Evolutionary conservation across 2,888 invertebrate species (phyloP).

Genomic region (Timema podura): DNA sequence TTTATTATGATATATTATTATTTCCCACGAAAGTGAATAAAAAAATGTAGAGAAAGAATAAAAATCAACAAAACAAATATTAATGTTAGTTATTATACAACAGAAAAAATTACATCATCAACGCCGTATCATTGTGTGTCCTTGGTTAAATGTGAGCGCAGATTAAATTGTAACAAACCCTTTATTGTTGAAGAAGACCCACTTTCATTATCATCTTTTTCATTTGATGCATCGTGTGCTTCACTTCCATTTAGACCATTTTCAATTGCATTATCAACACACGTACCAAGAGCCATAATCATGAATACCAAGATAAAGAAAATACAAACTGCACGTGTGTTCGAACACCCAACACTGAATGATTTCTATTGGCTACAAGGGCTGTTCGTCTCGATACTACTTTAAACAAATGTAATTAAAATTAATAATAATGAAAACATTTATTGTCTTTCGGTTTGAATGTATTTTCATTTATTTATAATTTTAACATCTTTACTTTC

Average conservation of each 20-base stretch:
- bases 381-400: no score
- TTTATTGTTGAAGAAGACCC: constrained; percentile 26
- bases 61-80: no score
- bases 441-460: no score
- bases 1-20: no score
- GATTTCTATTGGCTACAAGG: constrained; percentile 27
- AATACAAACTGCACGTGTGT: constrained; percentile 29
- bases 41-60: no score
- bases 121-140: not conserved
- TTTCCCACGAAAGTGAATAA: no score
- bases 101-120: constrained; percentile 2
- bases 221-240: constrained; percentile 22
- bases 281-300: constrained; percentile 45
- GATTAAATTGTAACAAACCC: constrained; percentile 23
- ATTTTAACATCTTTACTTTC: no score
- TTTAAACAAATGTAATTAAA: no score
- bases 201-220: constrained; percentile 21
- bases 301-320: constrained; percentile 17
- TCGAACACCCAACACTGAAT: constrained; percentile 25
- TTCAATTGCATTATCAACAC: constrained; percentile 43
- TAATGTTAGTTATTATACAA: no score
- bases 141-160: not conserved
- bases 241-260: constrained; percentile 36
- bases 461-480: no score
- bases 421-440: no score